Base-by-base conservation (phyloP, 2,113 vertebrate genomes). In the Chlamydotis undulata region DNA sequence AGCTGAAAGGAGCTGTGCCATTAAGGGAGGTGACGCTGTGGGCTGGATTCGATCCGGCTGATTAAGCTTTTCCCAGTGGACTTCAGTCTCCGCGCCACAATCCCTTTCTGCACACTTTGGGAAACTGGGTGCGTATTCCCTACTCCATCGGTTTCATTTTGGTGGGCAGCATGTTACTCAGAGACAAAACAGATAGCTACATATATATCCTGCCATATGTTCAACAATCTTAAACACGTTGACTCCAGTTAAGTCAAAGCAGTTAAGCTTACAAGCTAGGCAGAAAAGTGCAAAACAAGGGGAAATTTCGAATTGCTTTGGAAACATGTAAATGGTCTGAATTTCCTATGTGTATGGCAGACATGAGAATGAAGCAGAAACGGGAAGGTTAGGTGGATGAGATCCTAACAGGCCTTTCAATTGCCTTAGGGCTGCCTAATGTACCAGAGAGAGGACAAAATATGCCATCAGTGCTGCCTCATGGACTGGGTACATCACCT, bases 381-480 rank as follows among this genome's bases (percentile, higher is more conserved):
- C 0, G 9, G 78, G 61, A 79, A 68, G 83, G 88, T 63, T 49
- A 60, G 68, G 83, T 35, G 90, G 76, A 41, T 70, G 65, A 87
- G 55, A 67, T 56, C 41, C 65, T 33, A 12, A 13, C 19, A 19
- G 45, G 73, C 61, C 57, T 13, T 75, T 89, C 15, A 2, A 24
- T 21, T 84, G 94, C 95, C 94, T 53, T 65, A 83, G 88, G 94
- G 95, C 88, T 96, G 95, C 86, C 92, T 87, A 93, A 94, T 79
- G 83, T 82, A 73, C 68, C 90, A 89, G 22, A 45, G 79, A 92
- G 35, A 63, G 93, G 88, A 81, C 83, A 82, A 73, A 92, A 57
- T 37, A 91, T 65, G 86, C 90, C 83, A 94, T 73, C 90, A 93
- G 96, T 78, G 94, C 94, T 93, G 83, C 96, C 94, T 96, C 76